Percentiles rank a stretch among this genome's conserved stretches.
Evolutionary conservation across 2,797 vertebrate species (phyloP).

Genomic region (Pristis pectinata): DNA sequence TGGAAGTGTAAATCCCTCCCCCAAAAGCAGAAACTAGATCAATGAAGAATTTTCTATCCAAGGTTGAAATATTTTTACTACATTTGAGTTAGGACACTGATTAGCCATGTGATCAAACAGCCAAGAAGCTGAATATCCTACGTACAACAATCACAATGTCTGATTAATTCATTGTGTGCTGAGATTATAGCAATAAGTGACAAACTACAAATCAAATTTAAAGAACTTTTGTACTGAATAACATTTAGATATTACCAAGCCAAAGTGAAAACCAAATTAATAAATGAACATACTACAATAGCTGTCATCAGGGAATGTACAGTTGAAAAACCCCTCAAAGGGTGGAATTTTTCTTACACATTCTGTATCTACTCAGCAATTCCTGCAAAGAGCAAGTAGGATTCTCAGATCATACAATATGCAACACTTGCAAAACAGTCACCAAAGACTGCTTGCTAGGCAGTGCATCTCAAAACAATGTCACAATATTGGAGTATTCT

Average conservation of each 20-base stretch:
- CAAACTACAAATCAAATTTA: background rate
- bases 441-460: background rate
- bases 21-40: background rate
- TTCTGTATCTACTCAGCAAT: slow-evolving; percentile 9
- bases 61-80: background rate
- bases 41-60: background rate
- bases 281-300: background rate
- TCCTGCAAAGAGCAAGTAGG: background rate
- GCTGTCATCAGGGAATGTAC: slow-evolving; percentile 9
- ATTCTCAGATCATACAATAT: slow-evolving; percentile 9
- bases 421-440: slow-evolving; percentile 2
- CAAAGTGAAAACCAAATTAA: background rate
- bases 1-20: too few species aligned
- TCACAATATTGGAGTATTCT: background rate
- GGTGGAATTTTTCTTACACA: background rate
- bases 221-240: background rate
- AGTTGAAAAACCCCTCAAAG: slow-evolving; percentile 26
- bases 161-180: too few species aligned
- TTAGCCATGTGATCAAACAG: too few species aligned
- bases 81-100: too few species aligned
- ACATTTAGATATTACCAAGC: background rate
- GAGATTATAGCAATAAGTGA: too few species aligned
- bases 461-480: background rate
- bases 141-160: too few species aligned
- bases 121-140: too few species aligned